These are phyloP conservation scores for Acanthis flammea DNA, from an alignment of 2,797 vertebrate species.

Conservation along the genomic window DNA sequence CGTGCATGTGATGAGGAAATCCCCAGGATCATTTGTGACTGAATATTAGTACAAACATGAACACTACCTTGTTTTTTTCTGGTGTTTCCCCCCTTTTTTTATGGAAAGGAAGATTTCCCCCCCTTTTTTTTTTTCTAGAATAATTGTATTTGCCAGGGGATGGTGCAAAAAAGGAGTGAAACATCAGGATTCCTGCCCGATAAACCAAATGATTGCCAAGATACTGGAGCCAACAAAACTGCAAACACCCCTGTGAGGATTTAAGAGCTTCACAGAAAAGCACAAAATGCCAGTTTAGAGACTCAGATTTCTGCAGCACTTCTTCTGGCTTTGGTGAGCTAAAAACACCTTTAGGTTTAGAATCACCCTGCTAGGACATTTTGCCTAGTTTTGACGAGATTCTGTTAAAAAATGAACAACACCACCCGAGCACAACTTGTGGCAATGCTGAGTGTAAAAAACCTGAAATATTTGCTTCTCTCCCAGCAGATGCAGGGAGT, in stretches of 20 bases:
- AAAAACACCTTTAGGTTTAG: neutral
- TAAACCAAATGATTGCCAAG: neutral
- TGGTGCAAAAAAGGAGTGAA: neutral
- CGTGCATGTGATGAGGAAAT: neutral
- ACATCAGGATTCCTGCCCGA: neutral
- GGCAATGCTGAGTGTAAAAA: neutral
- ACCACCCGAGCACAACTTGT: neutral
- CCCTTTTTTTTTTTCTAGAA: rapidly evolving
- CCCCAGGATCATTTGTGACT: neutral
- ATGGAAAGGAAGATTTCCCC: neutral
- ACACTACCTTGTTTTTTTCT: neutral
- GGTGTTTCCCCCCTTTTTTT: neutral
- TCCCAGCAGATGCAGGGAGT: neutral
- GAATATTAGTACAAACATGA: neutral
- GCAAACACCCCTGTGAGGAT: neutral
- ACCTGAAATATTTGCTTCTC: neutral
- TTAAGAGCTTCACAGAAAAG: neutral
- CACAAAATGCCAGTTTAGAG: neutral
- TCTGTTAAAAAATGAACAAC: neutral
- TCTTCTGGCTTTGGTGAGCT: neutral
- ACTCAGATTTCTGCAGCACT: neutral
- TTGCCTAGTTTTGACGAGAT: neutral
- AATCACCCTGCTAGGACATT: neutral
- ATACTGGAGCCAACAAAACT: neutral
- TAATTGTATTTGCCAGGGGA: neutral